These are phyloP conservation scores for Dermochelys coriacea DNA, from an alignment of 2,797 vertebrate genomes.

Conservation along the genomic window DNA sequence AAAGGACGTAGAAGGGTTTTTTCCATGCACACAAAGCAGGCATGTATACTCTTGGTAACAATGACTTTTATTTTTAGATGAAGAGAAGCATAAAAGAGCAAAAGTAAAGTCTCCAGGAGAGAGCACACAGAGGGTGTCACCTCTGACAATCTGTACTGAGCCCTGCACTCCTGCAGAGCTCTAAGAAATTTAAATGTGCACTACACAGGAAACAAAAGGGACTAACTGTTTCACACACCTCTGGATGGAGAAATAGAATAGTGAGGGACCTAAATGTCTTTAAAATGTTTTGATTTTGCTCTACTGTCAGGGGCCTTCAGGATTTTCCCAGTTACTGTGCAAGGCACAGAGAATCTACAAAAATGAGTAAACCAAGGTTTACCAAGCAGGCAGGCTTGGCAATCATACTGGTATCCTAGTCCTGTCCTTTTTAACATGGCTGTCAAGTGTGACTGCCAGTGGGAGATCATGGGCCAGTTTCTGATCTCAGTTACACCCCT, in stretches of 20 bases:
- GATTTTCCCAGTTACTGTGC: neutral
- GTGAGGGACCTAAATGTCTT: neutral
- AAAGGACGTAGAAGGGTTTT: neutral
- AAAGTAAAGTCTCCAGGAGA: neutral
- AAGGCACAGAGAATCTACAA: neutral
- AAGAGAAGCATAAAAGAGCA: neutral
- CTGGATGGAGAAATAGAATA: neutral
- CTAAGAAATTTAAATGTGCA: neutral
- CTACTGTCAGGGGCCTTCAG: neutral
- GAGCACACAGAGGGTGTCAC: accelerated
- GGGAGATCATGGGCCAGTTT: neutral
- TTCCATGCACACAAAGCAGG: neutral
- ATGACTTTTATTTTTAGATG: neutral
- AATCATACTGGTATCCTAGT: neutral
- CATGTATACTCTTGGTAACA: neutral
- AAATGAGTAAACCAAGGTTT: neutral
- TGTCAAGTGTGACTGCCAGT: neutral
- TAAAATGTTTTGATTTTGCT: neutral
- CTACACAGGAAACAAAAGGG: neutral
- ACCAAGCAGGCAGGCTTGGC: neutral
- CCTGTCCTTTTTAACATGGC: neutral
- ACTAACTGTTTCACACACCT: neutral
- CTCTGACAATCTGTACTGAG: neutral
- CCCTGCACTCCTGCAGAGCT: accelerated
- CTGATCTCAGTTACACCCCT: neutral